phyloP scores from a whole-genome alignment of 2,888 invertebrate species.

The Rhopalosiphum nymphaeae region DNA sequence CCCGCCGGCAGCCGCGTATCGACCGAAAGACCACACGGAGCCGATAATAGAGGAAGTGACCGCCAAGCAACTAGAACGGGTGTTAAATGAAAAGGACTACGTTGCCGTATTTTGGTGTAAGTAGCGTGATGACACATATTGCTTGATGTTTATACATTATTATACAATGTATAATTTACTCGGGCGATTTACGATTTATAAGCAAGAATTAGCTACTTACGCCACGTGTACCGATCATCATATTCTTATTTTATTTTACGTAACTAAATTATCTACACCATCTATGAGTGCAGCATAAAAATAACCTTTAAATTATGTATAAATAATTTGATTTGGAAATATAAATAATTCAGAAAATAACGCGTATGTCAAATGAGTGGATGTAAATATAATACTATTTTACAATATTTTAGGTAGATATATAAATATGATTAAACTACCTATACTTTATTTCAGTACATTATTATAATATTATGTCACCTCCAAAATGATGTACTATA shows the following conservation, averaged over 20 bases:
- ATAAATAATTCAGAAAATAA: neutral
- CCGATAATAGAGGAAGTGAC: slow-evolving; percentile 94
- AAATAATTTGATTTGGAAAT: neutral
- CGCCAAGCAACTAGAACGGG: slow-evolving; percentile 90
- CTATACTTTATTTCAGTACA: neutral
- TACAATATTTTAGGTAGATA: neutral
- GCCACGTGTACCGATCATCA: neutral
- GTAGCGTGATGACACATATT: slow-evolving; percentile 71
- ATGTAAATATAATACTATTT: neutral
- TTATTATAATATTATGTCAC: neutral
- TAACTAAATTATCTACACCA: neutral
- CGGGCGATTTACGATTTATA: neutral
- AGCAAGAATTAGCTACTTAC: neutral
- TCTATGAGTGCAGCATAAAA: neutral
- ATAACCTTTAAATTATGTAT: neutral
- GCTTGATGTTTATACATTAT: neutral
- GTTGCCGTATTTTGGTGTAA: slow-evolving; percentile 97
- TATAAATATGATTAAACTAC: neutral
- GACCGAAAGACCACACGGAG: slow-evolving; percentile 71
- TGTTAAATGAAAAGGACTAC: slow-evolving; percentile 91
- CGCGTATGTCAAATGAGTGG: neutral
- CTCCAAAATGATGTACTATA: neutral
- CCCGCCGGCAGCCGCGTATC: slow-evolving; percentile 40
- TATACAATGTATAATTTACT: neutral
- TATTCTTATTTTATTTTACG: neutral